Evolutionary conservation across 2,113 vertebrate species (phyloP).

Genomic region (Phyllostomus hastatus): DNA sequence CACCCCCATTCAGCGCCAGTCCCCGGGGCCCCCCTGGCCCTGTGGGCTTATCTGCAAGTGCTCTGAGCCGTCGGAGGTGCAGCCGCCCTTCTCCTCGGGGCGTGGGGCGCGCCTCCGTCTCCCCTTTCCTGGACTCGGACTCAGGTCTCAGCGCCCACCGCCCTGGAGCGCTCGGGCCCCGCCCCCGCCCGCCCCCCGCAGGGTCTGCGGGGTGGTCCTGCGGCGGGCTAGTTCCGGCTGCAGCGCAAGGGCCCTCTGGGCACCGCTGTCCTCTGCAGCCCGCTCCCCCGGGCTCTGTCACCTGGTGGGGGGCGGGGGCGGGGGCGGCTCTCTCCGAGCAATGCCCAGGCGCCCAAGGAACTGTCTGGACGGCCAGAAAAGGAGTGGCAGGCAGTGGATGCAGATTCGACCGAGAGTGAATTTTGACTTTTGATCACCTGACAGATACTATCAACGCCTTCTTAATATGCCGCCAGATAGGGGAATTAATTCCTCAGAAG

Average conservation of each 20-base stretch:
- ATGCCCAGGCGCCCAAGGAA: neutral
- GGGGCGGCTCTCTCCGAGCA: neutral
- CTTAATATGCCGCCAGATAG: neutral
- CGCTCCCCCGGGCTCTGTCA: neutral
- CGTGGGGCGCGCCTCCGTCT: neutral
- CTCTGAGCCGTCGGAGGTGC: neutral
- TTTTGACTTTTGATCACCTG: neutral
- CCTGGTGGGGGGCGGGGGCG: no score
- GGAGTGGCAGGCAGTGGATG: neutral
- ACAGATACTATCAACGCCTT: neutral
- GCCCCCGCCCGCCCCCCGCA: neutral
- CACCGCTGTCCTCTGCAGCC: neutral
- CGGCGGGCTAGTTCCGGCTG: neutral
- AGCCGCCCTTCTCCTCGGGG: neutral
- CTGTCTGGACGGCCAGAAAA: neutral
- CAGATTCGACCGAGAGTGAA: neutral
- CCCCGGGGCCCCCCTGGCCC: neutral
- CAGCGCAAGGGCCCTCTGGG: neutral
- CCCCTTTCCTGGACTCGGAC: neutral
- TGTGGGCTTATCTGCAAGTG: neutral
- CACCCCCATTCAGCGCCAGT: accelerated
- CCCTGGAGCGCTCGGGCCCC: neutral
- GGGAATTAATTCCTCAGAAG: neutral
- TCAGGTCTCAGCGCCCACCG: neutral
- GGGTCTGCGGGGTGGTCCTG: neutral